Percentiles rank a stretch among this genome's conserved stretches.
These are phyloP conservation scores for Chironomus riparius DNA, from an alignment of 2,888 invertebrate species.

Conservation along the genomic window DNA sequence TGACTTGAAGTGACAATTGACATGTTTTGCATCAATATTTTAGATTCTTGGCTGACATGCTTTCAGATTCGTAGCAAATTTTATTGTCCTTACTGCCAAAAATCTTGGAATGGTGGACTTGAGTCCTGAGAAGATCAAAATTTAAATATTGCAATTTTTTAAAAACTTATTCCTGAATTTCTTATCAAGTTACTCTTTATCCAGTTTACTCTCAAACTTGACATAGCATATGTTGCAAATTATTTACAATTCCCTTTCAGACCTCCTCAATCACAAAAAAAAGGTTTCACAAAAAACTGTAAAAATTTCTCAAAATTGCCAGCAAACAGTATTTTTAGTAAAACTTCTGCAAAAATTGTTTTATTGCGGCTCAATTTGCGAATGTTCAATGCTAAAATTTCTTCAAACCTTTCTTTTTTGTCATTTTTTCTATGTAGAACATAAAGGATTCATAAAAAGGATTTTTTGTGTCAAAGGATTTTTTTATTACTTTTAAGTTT, in stretches of 20 bases:
- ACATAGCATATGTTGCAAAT: too few species aligned
- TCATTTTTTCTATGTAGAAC: background rate
- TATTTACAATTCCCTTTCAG: too few species aligned
- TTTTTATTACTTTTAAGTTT: background rate
- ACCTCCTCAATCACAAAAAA: too few species aligned
- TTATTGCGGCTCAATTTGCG: background rate
- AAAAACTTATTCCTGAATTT: too few species aligned
- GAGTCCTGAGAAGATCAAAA: too few species aligned
- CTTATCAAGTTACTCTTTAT: too few species aligned
- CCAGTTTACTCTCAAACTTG: too few species aligned
- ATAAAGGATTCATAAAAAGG: background rate
- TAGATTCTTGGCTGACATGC: background rate
- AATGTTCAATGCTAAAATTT: background rate
- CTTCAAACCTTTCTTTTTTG: background rate
- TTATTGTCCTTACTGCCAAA: background rate
- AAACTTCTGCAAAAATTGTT: background rate
- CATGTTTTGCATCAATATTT: slow-evolving; percentile 3
- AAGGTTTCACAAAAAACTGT: too few species aligned
- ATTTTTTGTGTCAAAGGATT: background rate
- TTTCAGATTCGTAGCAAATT: background rate
- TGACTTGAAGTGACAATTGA: background rate
- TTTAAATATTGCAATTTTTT: too few species aligned
- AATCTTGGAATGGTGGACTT: too few species aligned
- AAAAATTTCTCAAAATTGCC: too few species aligned
- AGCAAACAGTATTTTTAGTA: too few species aligned